Evolutionary conservation across 2,888 invertebrate species (phyloP).

Genomic region (Drosophila engyochracea): DNA sequence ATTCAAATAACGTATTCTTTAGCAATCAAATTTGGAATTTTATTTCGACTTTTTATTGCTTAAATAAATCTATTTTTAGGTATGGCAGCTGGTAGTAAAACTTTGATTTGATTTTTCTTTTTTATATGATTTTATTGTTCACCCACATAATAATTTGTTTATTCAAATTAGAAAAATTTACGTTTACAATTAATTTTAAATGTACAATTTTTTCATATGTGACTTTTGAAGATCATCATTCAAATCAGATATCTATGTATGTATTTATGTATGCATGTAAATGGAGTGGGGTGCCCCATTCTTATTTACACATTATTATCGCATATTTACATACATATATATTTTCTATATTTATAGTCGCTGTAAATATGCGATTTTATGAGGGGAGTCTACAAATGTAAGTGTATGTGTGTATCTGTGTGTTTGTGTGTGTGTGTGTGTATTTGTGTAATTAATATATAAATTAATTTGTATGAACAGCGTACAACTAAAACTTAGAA

Average conservation of each 20-base stretch:
- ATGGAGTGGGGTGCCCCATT: constrained; percentile 54
- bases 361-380: constrained; percentile 41
- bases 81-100: neutral
- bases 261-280: constrained; percentile 43
- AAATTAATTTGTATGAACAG: constrained; percentile 68
- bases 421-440: constrained; percentile 14
- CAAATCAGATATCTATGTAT: constrained; percentile 53
- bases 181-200: constrained; percentile 75
- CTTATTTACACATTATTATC: constrained; percentile 42
- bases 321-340: constrained; percentile 28
- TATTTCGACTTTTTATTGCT: no score
- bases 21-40: neutral
- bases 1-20: neutral
- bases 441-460: constrained; percentile 50
- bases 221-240: constrained; percentile 73
- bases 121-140: constrained; percentile 63
- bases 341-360: constrained; percentile 20
- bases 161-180: constrained; percentile 79
- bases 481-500: constrained; percentile 61
- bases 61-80: neutral
- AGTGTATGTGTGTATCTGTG: constrained; percentile 16
- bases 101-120: neutral
- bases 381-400: constrained; percentile 14
- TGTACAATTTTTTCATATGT: constrained; percentile 67
- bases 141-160: constrained; percentile 79